A percentile compares a stretch with the other conserved stretches of the same genome.
phyloP scores from a whole-genome alignment of 2,888 invertebrate genomes.

The Cybosia mesomella region DNA sequence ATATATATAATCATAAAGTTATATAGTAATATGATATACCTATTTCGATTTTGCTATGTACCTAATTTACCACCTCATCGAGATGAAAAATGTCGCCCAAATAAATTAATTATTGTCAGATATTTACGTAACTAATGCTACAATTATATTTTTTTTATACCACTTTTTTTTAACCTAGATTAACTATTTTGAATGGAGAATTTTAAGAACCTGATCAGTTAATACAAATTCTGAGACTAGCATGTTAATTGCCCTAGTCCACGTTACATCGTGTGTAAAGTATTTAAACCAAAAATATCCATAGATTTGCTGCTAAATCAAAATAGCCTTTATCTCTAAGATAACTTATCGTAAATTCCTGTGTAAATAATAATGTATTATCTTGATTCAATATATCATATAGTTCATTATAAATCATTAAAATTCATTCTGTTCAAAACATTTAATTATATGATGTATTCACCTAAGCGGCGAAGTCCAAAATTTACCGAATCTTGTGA shows the following conservation, averaged over 20 bases:
- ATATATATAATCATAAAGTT: not conserved
- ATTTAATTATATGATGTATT: not conserved
- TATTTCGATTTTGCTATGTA: conserved; percentile 18
- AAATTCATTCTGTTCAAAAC: not conserved
- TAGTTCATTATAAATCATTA: not conserved
- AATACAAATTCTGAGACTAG: not conserved
- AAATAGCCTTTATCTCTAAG: conserved; percentile 1
- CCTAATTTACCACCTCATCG: not conserved
- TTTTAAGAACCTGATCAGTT: not conserved
- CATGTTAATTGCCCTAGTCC: not conserved
- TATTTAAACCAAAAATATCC: not conserved
- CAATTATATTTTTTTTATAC: no score
- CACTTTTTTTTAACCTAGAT: no score
- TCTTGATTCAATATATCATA: not conserved
- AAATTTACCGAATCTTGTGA: no score
- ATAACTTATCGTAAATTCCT: conserved; percentile 4
- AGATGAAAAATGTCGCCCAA: not conserved
- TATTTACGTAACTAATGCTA: no score
- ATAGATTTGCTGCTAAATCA: not conserved
- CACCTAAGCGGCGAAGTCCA: no score
- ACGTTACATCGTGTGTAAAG: not conserved
- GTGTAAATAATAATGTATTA: not conserved
- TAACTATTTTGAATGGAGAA: not conserved
- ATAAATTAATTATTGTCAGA: not conserved
- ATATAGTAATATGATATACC: conserved; percentile 11